These are phyloP conservation scores for Coreoperca whiteheadi DNA, from an alignment of 2,113 vertebrate genomes.

Conservation along the genomic window DNA sequence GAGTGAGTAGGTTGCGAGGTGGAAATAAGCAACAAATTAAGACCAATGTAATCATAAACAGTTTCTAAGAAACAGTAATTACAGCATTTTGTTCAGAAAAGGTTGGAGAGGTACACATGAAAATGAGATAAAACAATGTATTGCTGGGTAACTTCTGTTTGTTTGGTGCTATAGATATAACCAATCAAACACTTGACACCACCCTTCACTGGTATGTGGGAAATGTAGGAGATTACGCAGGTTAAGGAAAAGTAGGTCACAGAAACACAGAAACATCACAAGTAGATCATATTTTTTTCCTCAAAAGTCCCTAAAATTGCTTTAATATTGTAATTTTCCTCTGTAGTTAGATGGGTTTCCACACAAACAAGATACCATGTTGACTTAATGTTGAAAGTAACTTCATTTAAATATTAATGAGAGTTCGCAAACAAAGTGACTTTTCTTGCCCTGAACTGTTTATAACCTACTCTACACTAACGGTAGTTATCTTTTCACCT, in stretches of 20 bases:
- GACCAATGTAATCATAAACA: background rate
- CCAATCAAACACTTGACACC: background rate
- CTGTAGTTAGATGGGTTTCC: constrained; percentile 11
- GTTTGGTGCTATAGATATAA: background rate
- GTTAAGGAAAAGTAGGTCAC: constrained; percentile 28
- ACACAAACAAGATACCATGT: constrained; percentile 5
- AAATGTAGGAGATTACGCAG: constrained; percentile 6
- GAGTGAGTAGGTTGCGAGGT: background rate
- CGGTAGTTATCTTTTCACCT: constrained; percentile 36
- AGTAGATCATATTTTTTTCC: background rate
- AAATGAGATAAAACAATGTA: background rate
- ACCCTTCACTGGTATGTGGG: background rate
- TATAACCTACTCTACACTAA: constrained; percentile 1
- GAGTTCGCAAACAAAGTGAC: constrained; percentile 22
- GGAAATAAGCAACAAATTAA: background rate
- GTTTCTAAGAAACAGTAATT: background rate
- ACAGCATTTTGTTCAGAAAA: background rate
- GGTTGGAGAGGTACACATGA: background rate
- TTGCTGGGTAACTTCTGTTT: background rate
- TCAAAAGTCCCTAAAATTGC: constrained; percentile 5
- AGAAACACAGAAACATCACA: constrained; percentile 18
- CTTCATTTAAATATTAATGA: constrained; percentile 16
- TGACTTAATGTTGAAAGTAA: constrained; percentile 2
- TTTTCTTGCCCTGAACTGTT: constrained; percentile 13
- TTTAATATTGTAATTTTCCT: constrained; percentile 21